These are phyloP conservation scores for Brachyopa scutellaris DNA, from an alignment of 2,888 invertebrate genomes.

Conservation along the genomic window DNA sequence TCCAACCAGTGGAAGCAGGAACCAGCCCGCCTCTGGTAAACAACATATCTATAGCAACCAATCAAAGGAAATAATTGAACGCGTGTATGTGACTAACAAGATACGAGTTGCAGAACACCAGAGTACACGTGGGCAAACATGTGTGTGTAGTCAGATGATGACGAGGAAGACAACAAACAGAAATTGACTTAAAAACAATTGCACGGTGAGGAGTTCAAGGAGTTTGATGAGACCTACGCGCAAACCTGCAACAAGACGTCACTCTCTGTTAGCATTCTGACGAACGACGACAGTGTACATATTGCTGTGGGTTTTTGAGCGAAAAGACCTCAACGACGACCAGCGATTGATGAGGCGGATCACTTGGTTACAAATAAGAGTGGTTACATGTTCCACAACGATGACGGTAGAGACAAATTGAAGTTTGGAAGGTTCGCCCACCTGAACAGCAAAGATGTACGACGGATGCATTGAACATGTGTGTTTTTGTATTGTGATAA, in stretches of 20 bases:
- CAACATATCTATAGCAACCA: neutral
- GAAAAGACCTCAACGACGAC: neutral
- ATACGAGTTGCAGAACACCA: neutral
- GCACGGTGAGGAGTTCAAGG: neutral
- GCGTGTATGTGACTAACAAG: neutral
- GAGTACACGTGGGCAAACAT: neutral
- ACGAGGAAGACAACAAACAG: neutral
- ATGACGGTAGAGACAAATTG: neutral
- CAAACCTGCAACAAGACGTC: neutral
- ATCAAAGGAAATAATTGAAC: neutral
- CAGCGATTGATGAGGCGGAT: neutral
- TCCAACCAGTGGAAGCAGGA: neutral
- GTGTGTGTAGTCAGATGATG: too few species aligned
- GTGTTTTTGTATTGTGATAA: neutral
- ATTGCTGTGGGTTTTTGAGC: slow-evolving; percentile 10
- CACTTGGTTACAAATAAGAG: neutral
- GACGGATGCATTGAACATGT: neutral
- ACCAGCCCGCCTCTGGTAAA: neutral
- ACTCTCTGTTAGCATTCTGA: neutral
- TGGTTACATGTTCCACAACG: neutral
- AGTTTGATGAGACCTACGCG: neutral
- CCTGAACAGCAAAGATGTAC: neutral
- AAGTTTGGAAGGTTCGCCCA: neutral
- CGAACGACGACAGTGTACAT: slow-evolving; percentile 10
- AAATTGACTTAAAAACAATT: neutral